phyloP scores from a whole-genome alignment of 2,888 invertebrate genomes.

The Acrobasis repandana region DNA sequence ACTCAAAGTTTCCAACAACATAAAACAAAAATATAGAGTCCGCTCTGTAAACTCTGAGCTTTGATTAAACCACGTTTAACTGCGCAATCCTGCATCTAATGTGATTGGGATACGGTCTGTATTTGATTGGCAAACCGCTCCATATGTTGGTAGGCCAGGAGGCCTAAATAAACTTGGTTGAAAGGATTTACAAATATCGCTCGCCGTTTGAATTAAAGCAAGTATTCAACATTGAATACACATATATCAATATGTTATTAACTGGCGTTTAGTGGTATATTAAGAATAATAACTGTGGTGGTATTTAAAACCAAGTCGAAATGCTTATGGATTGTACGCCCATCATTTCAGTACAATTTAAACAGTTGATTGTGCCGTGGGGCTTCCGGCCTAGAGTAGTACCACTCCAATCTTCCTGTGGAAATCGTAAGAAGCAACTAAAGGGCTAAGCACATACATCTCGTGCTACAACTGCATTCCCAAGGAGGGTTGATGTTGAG shows the following conservation, averaged over 20 bases:
- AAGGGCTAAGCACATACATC: no score
- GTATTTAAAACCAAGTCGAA: no score
- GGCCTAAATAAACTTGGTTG: conserved; percentile 33
- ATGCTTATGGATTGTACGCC: not conserved
- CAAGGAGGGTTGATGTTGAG: no score
- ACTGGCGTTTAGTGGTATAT: no score
- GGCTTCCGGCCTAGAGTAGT: no score
- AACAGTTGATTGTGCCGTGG: no score
- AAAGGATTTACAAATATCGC: conserved; percentile 42
- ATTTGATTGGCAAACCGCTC: not conserved
- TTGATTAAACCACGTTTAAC: conserved; percentile 38
- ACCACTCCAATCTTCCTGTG: no score
- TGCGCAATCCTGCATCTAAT: not conserved
- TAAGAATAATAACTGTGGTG: no score
- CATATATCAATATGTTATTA: no score
- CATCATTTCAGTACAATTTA: no score
- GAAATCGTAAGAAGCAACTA: no score
- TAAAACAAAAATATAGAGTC: conserved; percentile 29
- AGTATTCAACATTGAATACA: conserved; percentile 26
- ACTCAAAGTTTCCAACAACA: conserved; percentile 30
- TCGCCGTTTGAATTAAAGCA: conserved; percentile 36
- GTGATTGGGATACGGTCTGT: not conserved
- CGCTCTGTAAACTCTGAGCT: conserved; percentile 34
- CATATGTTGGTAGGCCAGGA: not conserved
- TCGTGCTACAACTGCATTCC: no score